These are phyloP conservation scores for Hyles vespertilio DNA, from an alignment of 1,140 invertebrate species.

Conservation along the genomic window DNA sequence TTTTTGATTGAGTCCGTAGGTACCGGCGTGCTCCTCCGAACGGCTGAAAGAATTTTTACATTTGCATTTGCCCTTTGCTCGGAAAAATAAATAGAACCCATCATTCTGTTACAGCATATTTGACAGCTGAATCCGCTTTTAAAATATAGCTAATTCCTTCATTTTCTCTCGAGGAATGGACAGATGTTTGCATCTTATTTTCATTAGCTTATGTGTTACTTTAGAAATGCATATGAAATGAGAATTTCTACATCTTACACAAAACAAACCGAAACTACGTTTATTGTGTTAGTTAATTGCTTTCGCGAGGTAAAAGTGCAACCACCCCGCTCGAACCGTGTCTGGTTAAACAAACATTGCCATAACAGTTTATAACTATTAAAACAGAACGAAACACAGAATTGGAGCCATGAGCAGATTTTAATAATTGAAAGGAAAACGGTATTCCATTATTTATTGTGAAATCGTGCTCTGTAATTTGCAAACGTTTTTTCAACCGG, in stretches of 20 bases:
- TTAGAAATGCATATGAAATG: too few relatives aligned
- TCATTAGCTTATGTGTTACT: too few relatives aligned
- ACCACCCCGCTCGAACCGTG: too few relatives aligned
- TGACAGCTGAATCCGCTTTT: too few relatives aligned
- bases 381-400: conserved; percentile 14
- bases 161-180: too few relatives aligned
- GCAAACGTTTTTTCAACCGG: too few relatives aligned
- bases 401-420: conserved; percentile 10
- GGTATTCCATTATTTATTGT: conserved; percentile 19
- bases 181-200: too few relatives aligned
- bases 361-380: conserved; percentile 6
- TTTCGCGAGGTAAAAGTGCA: too few relatives aligned
- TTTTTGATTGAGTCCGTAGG: conserved; percentile 45
- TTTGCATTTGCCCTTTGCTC: conserved; percentile 27
- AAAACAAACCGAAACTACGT: too few relatives aligned
- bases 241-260: too few relatives aligned
- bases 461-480: not conserved
- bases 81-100: conserved; percentile 25
- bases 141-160: too few relatives aligned
- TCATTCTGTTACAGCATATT: conserved; percentile 8
- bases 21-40: conserved; percentile 26
- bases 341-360: conserved; percentile 6
- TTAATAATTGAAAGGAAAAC: conserved; percentile 21
- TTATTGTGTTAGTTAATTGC: too few relatives aligned
- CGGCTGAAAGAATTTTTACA: conserved; percentile 24